Conservation (phyloP, 2,797 vertebrate genomes). For the Sorex maritimensis region DNA sequence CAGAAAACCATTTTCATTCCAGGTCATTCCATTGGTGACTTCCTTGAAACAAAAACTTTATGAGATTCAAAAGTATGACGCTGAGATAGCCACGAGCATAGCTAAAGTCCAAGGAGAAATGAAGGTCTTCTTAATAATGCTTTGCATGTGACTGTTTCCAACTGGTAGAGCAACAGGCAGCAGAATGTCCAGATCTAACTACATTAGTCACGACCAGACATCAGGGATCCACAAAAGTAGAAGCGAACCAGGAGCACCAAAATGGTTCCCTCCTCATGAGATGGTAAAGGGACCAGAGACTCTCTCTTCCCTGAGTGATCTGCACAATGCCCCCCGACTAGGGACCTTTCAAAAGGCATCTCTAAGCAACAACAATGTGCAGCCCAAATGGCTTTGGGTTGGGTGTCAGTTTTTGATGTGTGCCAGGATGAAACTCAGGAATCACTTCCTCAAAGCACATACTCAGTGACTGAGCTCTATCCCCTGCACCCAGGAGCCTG, state of each 20-base stretch:
- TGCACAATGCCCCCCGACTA: accelerated
- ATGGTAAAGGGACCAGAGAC: not conserved
- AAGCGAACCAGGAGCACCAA: not conserved
- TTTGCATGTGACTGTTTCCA: not conserved
- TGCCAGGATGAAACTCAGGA: no score
- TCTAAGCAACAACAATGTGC: not conserved
- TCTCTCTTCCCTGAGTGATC: not conserved
- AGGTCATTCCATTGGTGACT: not conserved
- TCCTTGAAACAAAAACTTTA: slow-evolving; percentile 48
- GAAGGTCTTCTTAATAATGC: not conserved
- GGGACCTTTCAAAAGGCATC: not conserved
- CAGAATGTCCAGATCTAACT: accelerated
- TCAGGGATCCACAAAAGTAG: not conserved
- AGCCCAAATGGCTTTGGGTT: no score
- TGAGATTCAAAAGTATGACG: not conserved
- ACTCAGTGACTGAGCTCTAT: no score
- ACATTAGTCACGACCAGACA: not conserved
- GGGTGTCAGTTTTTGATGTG: no score
- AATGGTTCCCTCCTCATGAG: not conserved
- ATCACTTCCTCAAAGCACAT: no score
- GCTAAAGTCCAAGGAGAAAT: not conserved
- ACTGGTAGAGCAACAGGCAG: not conserved
- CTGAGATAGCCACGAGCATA: not conserved
- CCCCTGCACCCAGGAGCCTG: not conserved
- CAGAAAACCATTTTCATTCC: not conserved